Base-by-base conservation (phyloP, 2,888 invertebrate species). In the Parnassius smintheus region DNA sequence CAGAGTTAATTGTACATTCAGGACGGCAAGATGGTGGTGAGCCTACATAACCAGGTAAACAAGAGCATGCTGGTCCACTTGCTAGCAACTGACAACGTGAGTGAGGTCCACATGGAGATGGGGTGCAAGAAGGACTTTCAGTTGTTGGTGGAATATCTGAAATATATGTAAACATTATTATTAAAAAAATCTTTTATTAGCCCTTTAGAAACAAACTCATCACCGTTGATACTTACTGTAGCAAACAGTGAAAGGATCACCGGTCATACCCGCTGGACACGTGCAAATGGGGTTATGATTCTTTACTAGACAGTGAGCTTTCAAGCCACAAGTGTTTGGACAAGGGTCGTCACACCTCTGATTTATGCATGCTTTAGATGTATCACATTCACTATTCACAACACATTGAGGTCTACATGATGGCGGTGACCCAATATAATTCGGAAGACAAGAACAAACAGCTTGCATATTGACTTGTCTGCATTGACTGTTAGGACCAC, bases 281-380 rank as follows among this genome's bases (percentile, higher is more conserved):
- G 96, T 95, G 77, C 98, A 98, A 67, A 97, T 96, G 2, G 97
- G 97, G 75, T 95, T 96, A 81, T 97, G 97, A 80, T 97, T 96
- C 78, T 95, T 95, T 0, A 95, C 95, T 56, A 94, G 94, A 76
- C 98, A 98, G 70, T 96, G 94, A 2, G 97, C 97, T 72, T 95
- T 94, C 58, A 96, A 91, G n/a, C 97, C 97, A 79, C 97, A 97
- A 0, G 96, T 96, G 70, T 96, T 96, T 12, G 95, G 95, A 75
- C 98, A 98, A 49, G 98, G 97, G 88, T 98, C 96, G 10, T 95
- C 94, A 80, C 98, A 98, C 85, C 95, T 96, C 74, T 96, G 95
- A 80, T 96, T 96, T 48, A 97, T 93, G 73, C 98, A 98, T 18
- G 97, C 97, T 71, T 95, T 94, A 65, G 96, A 96, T 12, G 93